Evolutionary conservation across 2,797 vertebrate species (phyloP), one percentile per base, ranked within the genome.

Genomic region (Distichodus sexfasciatus): DNA sequence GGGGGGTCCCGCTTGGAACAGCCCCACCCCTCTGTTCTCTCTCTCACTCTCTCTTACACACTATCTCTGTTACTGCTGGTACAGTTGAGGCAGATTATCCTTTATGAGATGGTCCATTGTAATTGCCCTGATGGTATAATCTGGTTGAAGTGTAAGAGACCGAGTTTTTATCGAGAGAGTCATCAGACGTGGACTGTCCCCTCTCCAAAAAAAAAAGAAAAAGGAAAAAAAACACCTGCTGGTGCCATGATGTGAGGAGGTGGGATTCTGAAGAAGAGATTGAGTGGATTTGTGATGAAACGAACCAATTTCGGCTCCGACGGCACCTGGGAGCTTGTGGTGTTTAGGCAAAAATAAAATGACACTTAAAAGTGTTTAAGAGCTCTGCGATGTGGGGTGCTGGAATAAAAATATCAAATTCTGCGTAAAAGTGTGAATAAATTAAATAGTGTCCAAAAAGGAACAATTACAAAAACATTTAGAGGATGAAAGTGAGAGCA

Each of bases 101-200:
- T 12, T 21, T 33, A 19, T 69, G 35, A 53, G 63, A 48, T n/a
- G 17, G 36, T 35, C 71, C 10, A 6, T 63, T 47, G 57, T 77
- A 58, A 68, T 31, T 26, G 19, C 55, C 47, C 43, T 69, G 46
- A 69, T 77, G 67, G 58, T 48, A 58, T 67, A 70, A 74, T 77
- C 71, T 50, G 29, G 55, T 63, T 47, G 62, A 75, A 47, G 69
- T 70, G 57, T 68, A 24, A 38, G 59, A 24, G 11, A 55, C 55
- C 44, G 53, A 31, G n/a, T 55, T 19, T 36, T 21, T n/a, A n/a
- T n/a, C n/a, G n/a, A n/a, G n/a, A 71, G 53, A 51, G 53, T 19
- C 58, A 51, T 38, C 23, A 67, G 31, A 61, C 23, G 26, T 35
- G 47, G 17, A 7, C 51, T 33, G 5, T 11, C 15, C 28, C n/a